Conservation (phyloP, 2,797 vertebrate genomes). For the Astyanax mexicanus region DNA sequence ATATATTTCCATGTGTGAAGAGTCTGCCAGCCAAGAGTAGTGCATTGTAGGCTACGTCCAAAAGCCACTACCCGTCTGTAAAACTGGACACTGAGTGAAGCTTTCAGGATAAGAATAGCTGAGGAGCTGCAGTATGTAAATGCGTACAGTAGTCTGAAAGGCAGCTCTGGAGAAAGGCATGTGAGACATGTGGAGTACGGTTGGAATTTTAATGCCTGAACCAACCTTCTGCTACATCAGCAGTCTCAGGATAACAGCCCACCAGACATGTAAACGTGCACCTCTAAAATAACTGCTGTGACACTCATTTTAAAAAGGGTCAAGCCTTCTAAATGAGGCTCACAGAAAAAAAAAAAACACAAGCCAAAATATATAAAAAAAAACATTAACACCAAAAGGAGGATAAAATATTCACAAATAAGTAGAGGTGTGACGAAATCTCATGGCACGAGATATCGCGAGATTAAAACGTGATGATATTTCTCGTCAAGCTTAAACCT, state of each 20-base stretch:
- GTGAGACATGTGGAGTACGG: neutral
- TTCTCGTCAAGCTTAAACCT: too few relatives aligned
- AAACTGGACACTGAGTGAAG: neutral
- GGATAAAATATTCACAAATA: too few relatives aligned
- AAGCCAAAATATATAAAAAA: neutral
- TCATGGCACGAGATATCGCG: too few relatives aligned
- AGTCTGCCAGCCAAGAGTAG: too few relatives aligned
- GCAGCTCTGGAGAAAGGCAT: neutral
- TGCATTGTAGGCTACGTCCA: too few relatives aligned
- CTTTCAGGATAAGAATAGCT: neutral
- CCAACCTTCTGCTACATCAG: neutral
- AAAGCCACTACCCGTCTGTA: neutral
- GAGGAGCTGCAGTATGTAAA: neutral
- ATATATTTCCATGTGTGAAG: too few relatives aligned
- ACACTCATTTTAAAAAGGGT: neutral
- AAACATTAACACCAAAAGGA: too few relatives aligned
- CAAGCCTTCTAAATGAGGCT: neutral
- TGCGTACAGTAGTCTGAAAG: neutral
- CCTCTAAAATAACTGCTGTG: slow-evolving; percentile 1
- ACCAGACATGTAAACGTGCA: neutral
- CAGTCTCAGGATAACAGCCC: neutral
- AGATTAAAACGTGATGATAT: too few relatives aligned
- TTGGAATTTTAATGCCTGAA: slow-evolving; percentile 12
- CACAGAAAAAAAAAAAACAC: neutral
- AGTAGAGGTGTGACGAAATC: too few relatives aligned